Base-by-base conservation (phyloP, 1,140 invertebrate genomes). In the Trichonephila clavata region DNA sequence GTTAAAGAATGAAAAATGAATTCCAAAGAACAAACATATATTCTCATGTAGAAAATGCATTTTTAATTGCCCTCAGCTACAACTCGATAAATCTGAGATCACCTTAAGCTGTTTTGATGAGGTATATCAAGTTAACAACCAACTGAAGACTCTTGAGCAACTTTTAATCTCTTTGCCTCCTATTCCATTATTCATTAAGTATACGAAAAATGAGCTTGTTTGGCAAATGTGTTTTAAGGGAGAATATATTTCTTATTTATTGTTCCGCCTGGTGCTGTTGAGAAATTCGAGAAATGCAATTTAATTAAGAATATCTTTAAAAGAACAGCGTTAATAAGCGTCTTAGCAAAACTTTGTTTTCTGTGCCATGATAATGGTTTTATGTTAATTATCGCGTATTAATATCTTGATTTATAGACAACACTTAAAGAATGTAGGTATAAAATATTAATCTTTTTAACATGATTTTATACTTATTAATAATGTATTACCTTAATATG, bases 281-380 rank as follows among this genome's bases (percentile, higher is more conserved):
- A 39, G 71, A 77, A 77, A 77, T 77, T 77, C 27, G 14, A 77
- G 71, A 77, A 77, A 77, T 20, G 27, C 13, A 77, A 77, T 77
- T 77, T 77, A 77, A 77, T 77, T 77, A 77, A 77, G 71, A 77
- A 68, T 68, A 68, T 68, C 65, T 24, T 68, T 68, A 68, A 24
- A 8, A n/a, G 65, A 68, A 24, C n/a, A n/a, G 8, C 14, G 65
- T 27, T 68, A 7, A 68, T 13, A 24, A 68, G n/a, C 8, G n/a
- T 13, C n/a, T n/a, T 21, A 68, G n/a, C 4, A 24, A 68, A 68
- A 27, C 13, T 24, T n/a, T 24, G 8, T 68, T 68, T 68, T 65
- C n/a, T 13, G 21, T 68, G 13, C 10, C 10, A 50, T 13, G 50
- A 50, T 50, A 50, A 50, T 50, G 50, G 50, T 50, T 50, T 50